These are phyloP conservation scores for Telmatochromis sp. DNA, from an alignment of 2,113 vertebrate genomes.

Conservation along the genomic window DNA sequence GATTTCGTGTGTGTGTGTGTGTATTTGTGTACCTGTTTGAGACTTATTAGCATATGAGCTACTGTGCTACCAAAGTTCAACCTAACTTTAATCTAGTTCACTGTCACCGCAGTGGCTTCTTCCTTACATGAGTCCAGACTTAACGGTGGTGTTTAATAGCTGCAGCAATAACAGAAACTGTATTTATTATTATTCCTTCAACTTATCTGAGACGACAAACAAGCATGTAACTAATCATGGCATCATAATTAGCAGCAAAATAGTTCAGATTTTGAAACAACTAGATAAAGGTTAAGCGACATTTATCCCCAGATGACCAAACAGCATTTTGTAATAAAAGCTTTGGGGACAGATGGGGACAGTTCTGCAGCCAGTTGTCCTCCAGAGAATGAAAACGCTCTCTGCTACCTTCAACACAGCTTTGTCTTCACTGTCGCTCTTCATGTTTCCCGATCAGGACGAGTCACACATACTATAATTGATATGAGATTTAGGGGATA, in stretches of 20 bases:
- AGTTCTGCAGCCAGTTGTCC: conserved; percentile 22
- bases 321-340: conserved; percentile 1
- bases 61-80: neutral
- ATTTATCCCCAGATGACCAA: conserved; percentile 28
- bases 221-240: conserved; percentile 35
- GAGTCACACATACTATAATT: conserved; percentile 75
- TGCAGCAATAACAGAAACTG: neutral
- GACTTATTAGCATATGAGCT: neutral
- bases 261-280: conserved; percentile 2
- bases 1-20: neutral
- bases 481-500: conserved; percentile 80
- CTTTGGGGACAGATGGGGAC: conserved; percentile 25
- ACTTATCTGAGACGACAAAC: neutral
- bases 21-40: neutral
- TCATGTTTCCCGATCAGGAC: conserved; percentile 64
- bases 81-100: neutral
- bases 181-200: neutral
- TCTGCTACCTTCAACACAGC: conserved; percentile 26
- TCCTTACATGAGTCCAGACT: neutral
- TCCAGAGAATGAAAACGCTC: conserved; percentile 53
- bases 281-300: conserved; percentile 33
- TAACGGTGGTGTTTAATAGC: neutral
- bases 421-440: conserved; percentile 23
- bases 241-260: conserved; percentile 17
- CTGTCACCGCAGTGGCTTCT: neutral